These are phyloP conservation scores for Argyresthia goedartella DNA, from an alignment of 2,888 invertebrate species.

Conservation along the genomic window DNA sequence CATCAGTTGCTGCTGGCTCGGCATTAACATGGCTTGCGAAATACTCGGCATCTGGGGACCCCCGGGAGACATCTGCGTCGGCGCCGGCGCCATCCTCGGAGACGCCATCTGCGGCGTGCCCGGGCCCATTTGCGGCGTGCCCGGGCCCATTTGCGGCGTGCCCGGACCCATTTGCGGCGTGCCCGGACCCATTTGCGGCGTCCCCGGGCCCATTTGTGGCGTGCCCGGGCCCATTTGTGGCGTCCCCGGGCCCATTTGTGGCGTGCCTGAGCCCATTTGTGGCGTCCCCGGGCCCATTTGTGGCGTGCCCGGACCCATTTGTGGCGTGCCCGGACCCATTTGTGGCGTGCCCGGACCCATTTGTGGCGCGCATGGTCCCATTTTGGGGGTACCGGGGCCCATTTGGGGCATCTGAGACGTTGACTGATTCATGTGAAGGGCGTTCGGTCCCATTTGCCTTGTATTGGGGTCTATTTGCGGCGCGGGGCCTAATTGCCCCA, in stretches of 20 bases:
- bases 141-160: conserved; percentile 11
- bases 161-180: conserved; percentile 32
- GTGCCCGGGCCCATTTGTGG: conserved; percentile 34
- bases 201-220: conserved; percentile 37
- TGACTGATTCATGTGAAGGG: conserved; percentile 9
- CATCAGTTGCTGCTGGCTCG: conserved; percentile 50
- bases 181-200: conserved; percentile 37
- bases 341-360: conserved; percentile 33
- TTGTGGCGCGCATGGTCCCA: conserved; percentile 37
- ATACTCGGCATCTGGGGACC: conserved; percentile 56
- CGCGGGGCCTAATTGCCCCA: conserved; percentile 39
- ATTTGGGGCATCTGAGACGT: conserved; percentile 7
- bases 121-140: conserved; percentile 7
- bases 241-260: conserved; percentile 32
- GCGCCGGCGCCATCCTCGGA: conserved; percentile 53
- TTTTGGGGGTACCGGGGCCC: conserved; percentile 23
- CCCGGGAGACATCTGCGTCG: conserved; percentile 57
- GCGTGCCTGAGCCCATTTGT: conserved; percentile 38
- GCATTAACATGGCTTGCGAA: conserved; percentile 51
- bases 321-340: conserved; percentile 35
- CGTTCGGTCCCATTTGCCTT: conserved; percentile 29
- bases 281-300: conserved; percentile 15
- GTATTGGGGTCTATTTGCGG: conserved; percentile 38
- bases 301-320: conserved; percentile 23
- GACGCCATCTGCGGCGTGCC: conserved; percentile 43